phyloP scores from a whole-genome alignment of 2,888 invertebrate species.

The Nomada goodeniana region DNA sequence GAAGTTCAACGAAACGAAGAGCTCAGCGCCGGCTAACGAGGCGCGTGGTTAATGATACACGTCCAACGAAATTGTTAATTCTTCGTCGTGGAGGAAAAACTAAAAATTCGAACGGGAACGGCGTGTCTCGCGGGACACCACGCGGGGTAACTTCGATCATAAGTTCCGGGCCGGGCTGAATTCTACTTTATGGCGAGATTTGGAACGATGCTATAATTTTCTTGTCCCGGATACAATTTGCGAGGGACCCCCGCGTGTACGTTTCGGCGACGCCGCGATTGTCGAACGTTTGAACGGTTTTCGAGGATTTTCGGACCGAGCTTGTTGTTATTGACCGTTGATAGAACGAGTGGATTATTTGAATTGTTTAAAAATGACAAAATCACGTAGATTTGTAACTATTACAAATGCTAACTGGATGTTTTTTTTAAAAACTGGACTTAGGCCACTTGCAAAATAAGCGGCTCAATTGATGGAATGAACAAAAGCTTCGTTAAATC shows the following conservation, averaged over 20 bases:
- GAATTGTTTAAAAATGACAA: no score
- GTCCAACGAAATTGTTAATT: conserved; percentile 19
- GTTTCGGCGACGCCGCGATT: not conserved
- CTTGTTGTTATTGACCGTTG: no score
- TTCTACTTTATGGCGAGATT: conserved; percentile 6
- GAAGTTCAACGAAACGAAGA: conserved; percentile 19
- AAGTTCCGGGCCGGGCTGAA: conserved; percentile 12
- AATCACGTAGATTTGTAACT: no score
- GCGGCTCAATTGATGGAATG: no score
- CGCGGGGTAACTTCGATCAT: not conserved
- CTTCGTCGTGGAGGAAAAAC: not conserved
- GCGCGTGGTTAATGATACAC: conserved; percentile 10
- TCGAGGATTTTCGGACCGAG: not conserved
- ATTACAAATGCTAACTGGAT: no score
- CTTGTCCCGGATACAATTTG: not conserved
- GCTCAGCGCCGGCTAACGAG: conserved; percentile 11
- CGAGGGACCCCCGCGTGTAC: not conserved
- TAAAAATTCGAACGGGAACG: conserved; percentile 13
- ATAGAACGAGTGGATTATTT: no score
- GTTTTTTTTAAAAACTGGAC: no score
- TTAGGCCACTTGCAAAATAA: no score
- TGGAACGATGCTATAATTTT: not conserved
- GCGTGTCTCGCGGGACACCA: not conserved
- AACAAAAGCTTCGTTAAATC: no score
- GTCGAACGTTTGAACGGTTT: not conserved